Evolutionary conservation across 2,113 vertebrate genomes (phyloP).

Genomic region (Hemichromis elongatus): DNA sequence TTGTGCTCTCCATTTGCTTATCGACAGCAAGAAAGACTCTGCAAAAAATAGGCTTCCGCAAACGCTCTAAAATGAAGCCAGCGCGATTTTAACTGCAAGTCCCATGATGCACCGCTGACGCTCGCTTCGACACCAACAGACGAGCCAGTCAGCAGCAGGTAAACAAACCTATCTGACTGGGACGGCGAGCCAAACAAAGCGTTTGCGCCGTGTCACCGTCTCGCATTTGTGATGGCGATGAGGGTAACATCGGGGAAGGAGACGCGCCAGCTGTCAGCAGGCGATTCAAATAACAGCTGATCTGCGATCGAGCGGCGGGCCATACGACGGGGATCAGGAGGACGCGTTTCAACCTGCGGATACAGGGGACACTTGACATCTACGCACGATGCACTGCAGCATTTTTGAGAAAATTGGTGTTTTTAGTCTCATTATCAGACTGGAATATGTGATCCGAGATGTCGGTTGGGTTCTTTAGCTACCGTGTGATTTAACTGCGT

Average conservation of each 20-base stretch:
- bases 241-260: not conserved
- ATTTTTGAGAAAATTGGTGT: constrained; percentile 50
- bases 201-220: constrained; percentile 5
- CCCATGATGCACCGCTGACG: constrained; percentile 46
- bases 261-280: not conserved
- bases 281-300: not conserved
- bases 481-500: constrained; percentile 12
- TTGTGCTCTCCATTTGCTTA: not conserved
- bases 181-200: constrained; percentile 49
- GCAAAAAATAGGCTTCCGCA: not conserved
- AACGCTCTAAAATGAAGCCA: not conserved
- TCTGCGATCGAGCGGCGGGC: not conserved
- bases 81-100: constrained; percentile 22
- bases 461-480: constrained; percentile 63
- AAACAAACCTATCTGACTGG: constrained; percentile 69
- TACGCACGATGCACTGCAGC: constrained; percentile 70
- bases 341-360: constrained; percentile 14
- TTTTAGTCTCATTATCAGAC: constrained; percentile 38
- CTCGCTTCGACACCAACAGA: not conserved
- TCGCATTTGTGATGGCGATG: constrained; percentile 32
- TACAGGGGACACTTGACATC: constrained; percentile 9
- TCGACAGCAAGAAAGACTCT: accelerated
- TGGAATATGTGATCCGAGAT: constrained; percentile 42
- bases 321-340: not conserved
- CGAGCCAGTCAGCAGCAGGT: constrained; percentile 63